phyloP scores from a whole-genome alignment of 2,113 vertebrate genomes.

The Heliornis fulica region DNA sequence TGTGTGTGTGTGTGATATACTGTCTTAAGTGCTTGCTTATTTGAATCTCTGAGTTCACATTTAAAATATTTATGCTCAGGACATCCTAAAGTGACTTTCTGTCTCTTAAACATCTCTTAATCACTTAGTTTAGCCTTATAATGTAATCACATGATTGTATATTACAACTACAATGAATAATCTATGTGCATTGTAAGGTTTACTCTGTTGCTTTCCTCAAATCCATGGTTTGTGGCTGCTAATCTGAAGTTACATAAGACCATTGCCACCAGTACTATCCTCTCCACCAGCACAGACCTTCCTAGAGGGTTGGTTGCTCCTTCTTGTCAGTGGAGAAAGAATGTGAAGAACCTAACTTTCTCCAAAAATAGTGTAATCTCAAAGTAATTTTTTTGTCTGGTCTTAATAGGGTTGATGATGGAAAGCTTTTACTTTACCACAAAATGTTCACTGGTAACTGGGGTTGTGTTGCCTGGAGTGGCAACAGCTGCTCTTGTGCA shows the following conservation, averaged over 20 bases:
- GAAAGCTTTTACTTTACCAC: constrained; percentile 30
- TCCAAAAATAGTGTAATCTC: background rate
- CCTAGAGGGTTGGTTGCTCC: background rate
- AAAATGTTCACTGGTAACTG: background rate
- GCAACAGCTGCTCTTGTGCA: background rate
- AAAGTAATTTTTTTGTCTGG: background rate
- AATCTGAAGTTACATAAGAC: background rate
- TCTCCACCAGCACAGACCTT: background rate
- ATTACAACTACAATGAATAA: background rate
- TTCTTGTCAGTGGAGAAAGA: background rate
- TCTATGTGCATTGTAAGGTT: background rate
- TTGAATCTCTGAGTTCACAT: background rate
- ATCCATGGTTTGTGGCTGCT: background rate
- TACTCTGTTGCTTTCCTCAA: background rate
- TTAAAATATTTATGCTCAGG: background rate
- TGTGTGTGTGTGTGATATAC: too few relatives aligned
- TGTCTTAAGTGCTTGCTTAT: background rate
- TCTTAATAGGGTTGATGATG: background rate
- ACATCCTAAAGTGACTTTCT: background rate
- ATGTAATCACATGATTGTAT: too few relatives aligned
- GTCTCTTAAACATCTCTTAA: background rate
- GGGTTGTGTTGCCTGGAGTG: background rate
- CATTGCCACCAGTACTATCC: background rate
- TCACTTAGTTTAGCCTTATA: background rate
- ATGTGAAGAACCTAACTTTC: background rate